A percentile compares a stretch with the other conserved stretches of the same genome.
These are phyloP conservation scores for Phthorimaea operculella DNA, from an alignment of 1,140 invertebrate genomes.

Conservation along the genomic window DNA sequence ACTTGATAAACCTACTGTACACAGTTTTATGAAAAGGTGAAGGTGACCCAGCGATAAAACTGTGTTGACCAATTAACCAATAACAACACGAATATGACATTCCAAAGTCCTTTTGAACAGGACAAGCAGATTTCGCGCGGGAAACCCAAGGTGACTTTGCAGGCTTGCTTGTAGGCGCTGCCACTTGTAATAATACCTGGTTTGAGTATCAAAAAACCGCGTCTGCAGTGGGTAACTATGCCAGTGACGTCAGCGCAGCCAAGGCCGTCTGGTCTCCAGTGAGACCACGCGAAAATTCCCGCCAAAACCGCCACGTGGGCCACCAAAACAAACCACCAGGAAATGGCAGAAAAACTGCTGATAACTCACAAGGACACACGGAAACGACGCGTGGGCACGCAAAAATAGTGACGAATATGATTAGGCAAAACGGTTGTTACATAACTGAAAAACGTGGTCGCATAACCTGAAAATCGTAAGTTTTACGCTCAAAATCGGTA, in stretches of 20 bases:
- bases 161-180: not conserved
- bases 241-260: constrained; percentile 53
- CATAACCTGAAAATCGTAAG: not conserved
- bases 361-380: not conserved
- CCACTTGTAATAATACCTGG: constrained; percentile 9
- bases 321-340: not conserved
- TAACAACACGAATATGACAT: too few relatives aligned
- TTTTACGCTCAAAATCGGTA: not conserved
- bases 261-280: constrained; percentile 55
- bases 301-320: constrained; percentile 44
- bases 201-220: constrained; percentile 32
- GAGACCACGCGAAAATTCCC: constrained; percentile 44
- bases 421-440: not conserved
- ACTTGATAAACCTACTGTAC: too few relatives aligned
- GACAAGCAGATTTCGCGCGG: too few relatives aligned
- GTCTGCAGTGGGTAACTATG: constrained; percentile 53
- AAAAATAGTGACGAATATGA: not conserved
- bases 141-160: constrained; percentile 1
- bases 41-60: too few relatives aligned
- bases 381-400: not conserved
- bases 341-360: not conserved
- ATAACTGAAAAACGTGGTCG: not conserved
- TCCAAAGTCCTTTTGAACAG: too few relatives aligned
- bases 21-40: too few relatives aligned
- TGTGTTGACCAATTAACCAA: too few relatives aligned